Conservation (phyloP, 2,888 invertebrate genomes). For the Branchipolynoe longqiensis region DNA sequence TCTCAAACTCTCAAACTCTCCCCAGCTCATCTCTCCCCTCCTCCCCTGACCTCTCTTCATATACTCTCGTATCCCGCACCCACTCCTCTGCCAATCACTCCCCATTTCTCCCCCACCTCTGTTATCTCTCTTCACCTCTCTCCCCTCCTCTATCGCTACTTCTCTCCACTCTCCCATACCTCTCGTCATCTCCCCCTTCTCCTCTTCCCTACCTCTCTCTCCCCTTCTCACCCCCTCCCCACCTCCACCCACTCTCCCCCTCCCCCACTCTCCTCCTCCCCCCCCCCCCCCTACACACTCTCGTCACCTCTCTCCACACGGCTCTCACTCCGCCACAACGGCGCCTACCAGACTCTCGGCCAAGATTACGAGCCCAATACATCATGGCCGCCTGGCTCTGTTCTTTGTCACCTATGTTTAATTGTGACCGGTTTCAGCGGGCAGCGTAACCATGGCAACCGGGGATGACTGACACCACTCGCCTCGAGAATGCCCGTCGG, state of each 20-base stretch:
- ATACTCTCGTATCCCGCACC: too few species aligned
- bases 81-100: too few species aligned
- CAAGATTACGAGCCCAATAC: conserved; percentile 50
- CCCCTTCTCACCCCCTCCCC: neutral
- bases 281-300: neutral
- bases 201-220: too few species aligned
- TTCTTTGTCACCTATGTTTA: conserved; percentile 54
- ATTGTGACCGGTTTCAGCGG: conserved; percentile 49
- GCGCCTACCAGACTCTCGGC: neutral
- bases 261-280: neutral
- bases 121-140: too few species aligned
- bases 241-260: neutral
- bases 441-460: conserved; percentile 37
- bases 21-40: too few species aligned
- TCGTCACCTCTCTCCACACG: neutral
- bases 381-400: conserved; percentile 33
- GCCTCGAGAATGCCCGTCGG: conserved; percentile 9
- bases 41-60: too few species aligned
- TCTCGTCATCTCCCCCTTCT: neutral
- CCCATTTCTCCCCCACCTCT: too few species aligned
- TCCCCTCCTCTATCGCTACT: too few species aligned
- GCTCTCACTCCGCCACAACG: neutral
- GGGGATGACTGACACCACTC: neutral
- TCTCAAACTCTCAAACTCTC: too few species aligned
- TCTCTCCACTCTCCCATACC: too few species aligned